These are phyloP conservation scores for Cotesia vestalis DNA, from an alignment of 1,140 invertebrate genomes.

Conservation along the genomic window DNA sequence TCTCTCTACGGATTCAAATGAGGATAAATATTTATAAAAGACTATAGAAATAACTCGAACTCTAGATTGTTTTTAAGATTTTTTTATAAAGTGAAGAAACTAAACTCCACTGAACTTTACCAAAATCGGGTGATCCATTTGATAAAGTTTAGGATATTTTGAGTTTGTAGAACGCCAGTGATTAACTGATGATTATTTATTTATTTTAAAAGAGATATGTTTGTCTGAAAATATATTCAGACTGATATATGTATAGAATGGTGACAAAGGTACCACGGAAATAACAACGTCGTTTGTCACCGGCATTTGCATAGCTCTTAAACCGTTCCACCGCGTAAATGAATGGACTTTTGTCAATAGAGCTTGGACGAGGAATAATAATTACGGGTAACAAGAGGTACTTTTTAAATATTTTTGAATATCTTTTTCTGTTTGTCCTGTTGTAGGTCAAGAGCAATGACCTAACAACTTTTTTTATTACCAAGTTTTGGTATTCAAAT, in stretches of 20 bases:
- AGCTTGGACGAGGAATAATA: not conserved
- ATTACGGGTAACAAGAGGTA: not conserved
- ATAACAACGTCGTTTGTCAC: conserved; percentile 66
- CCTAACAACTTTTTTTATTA: conserved; percentile 36
- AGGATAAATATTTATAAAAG: conserved; percentile 65
- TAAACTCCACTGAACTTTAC: too few species aligned
- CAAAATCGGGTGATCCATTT: too few species aligned
- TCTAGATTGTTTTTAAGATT: not conserved
- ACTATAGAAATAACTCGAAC: conserved; percentile 26
- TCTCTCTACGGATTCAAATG: conserved; percentile 56
- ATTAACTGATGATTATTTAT: too few species aligned
- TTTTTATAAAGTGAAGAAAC: not conserved
- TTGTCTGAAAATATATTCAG: too few species aligned
- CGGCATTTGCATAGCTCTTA: conserved; percentile 58
- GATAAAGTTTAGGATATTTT: too few species aligned
- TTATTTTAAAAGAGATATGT: too few species aligned
- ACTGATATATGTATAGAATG: not conserved
- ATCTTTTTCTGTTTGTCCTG: too few species aligned
- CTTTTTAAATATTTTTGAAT: too few species aligned
- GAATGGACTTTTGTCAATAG: conserved; percentile 37
- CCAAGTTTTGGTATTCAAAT: too few species aligned
- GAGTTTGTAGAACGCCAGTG: too few species aligned
- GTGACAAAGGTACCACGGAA: conserved; percentile 41
- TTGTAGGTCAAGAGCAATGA: conserved; percentile 60
- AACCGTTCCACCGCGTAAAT: conserved; percentile 13